Base-by-base conservation (phyloP, 2,113 vertebrate genomes). In the Alectura lathami region DNA sequence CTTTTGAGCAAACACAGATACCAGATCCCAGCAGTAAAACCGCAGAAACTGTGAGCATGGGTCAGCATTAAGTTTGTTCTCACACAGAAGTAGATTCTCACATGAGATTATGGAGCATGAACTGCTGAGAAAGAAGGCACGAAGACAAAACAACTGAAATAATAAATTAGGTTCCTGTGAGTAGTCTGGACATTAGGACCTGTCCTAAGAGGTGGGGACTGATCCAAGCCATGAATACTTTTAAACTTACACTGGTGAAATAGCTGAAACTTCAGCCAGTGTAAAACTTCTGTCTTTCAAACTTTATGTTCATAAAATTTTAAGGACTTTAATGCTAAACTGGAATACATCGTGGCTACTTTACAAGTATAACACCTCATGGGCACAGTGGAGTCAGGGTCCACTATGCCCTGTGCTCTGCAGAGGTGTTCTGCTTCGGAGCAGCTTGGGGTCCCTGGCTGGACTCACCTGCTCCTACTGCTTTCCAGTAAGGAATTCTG, bases 61-160 rank as follows among this genome's bases (percentile, higher is more conserved):
- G 83, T 81, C 89, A 88, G 68, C 66, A 56, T 72, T 70, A 88
- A 91, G 29, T 45, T 66, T 43, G 6, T 70, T 91, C 60, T 88
- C 89, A 83, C 36, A 70, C 32, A 48, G 68, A 36, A 70, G 54
- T 32, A 85, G 47, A 73, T 62, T 80, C 83, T 72, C 76, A 73
- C 27, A 32, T 17, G 27, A 56, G 76, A 92, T 86, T 78, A 18
- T 3, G 32, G 17, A 67, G 24, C 43, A 29, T 1, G 0, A 66
- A 79, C 17, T 10, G 57, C 15, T 23, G 66, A 79, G 53, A 75
- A 69, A 76, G 66, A 43, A 72, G 70, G 36, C 1, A 12, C 1
- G 3, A 80, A 83, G 76, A 43, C 36, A 13, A 59, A 80, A 62
- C 6, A 53, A 78, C 75, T 32, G 50, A 67, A 88, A 42, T 9